phyloP scores from a whole-genome alignment of 2,113 vertebrate species.

The Origma solitaria region DNA sequence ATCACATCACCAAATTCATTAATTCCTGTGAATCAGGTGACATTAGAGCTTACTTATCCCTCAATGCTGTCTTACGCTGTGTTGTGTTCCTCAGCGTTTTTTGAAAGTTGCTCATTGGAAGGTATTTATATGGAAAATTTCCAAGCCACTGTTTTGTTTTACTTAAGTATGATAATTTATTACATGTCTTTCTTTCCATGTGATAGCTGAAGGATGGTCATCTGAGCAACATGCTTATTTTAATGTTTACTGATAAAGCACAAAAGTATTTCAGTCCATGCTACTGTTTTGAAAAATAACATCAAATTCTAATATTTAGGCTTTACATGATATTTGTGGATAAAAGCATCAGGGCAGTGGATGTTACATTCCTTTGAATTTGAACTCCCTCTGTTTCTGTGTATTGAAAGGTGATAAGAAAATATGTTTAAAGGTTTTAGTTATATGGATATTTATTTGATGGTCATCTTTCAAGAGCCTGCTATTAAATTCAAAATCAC shows the following conservation, averaged over 20 bases:
- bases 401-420: not conserved
- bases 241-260: not conserved
- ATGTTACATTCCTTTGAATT: not conserved
- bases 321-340: not conserved
- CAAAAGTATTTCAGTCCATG: not conserved
- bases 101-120: not conserved
- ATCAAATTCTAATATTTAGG: not conserved
- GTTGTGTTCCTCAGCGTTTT: fast-evolving
- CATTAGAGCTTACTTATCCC: not conserved
- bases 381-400: not conserved
- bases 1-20: not conserved
- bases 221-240: not conserved
- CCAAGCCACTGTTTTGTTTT: not conserved
- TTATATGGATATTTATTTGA: not conserved
- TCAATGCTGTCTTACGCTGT: not conserved
- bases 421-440: not conserved
- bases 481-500: not conserved
- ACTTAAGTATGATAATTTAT: not conserved
- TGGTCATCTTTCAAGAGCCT: not conserved
- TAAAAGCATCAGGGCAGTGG: not conserved
- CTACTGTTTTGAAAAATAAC: not conserved
- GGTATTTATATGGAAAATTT: not conserved
- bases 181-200: not conserved
- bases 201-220: not conserved
- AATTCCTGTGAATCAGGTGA: not conserved